These are phyloP conservation scores for Alaudala cheleensis DNA, from an alignment of 2,113 vertebrate genomes.

Conservation along the genomic window DNA sequence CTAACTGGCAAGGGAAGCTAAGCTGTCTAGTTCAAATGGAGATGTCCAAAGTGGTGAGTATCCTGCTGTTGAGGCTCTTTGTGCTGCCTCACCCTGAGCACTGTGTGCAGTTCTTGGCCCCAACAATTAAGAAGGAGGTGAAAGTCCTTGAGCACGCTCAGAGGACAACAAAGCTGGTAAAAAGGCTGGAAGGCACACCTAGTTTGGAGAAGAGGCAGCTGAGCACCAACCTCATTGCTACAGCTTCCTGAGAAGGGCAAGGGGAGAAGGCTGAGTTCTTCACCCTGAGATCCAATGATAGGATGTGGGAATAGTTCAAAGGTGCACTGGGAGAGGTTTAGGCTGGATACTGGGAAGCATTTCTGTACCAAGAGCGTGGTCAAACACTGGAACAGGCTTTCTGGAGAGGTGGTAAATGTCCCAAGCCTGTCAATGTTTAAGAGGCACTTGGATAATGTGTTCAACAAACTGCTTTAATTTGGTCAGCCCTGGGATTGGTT, in stretches of 20 bases:
- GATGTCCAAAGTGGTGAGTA: neutral
- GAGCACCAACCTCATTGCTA: neutral
- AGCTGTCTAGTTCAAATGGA: neutral
- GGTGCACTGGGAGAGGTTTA: neutral
- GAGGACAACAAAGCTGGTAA: neutral
- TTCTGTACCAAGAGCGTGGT: neutral
- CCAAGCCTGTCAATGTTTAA: neutral
- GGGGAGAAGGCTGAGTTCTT: neutral
- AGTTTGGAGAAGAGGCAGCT: neutral
- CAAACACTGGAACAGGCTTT: neutral
- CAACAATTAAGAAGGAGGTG: neutral
- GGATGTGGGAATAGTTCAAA: neutral
- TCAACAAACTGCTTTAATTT: neutral
- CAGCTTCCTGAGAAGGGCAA: neutral
- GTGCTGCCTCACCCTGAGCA: neutral
- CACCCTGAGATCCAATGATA: neutral
- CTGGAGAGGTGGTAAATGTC: neutral
- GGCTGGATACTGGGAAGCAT: neutral
- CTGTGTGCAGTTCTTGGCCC: neutral
- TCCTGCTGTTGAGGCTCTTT: neutral
- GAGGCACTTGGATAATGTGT: neutral
- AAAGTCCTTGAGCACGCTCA: neutral
- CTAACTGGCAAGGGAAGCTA: neutral
- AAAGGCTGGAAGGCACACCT: neutral
- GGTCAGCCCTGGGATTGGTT: neutral